These are phyloP conservation scores for Hydropsyche tenuis DNA, from an alignment of 1,140 invertebrate species.

Conservation along the genomic window DNA sequence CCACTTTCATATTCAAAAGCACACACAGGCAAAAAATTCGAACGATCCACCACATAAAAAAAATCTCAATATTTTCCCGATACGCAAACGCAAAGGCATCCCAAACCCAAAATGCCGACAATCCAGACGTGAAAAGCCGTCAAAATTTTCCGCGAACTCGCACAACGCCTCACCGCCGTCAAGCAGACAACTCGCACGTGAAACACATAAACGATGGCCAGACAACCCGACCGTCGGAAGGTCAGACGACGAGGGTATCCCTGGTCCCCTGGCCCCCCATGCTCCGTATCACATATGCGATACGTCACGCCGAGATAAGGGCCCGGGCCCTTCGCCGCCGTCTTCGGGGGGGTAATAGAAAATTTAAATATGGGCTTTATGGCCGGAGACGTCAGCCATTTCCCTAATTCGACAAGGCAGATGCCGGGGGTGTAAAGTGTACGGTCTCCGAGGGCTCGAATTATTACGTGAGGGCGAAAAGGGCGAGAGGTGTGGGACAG, in stretches of 20 bases:
- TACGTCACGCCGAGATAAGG: slow-evolving; percentile 37
- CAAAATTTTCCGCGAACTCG: background rate
- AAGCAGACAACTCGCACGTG: slow-evolving; percentile 1
- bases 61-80: too few species aligned
- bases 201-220: slow-evolving; percentile 29
- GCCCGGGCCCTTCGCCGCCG: slow-evolving; percentile 7
- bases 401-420: slow-evolving; percentile 37
- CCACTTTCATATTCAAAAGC: too few species aligned
- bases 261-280: background rate
- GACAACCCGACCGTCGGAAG: background rate
- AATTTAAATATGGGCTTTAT: slow-evolving; percentile 41
- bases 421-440: slow-evolving; percentile 32
- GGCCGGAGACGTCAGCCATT: slow-evolving; percentile 38
- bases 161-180: background rate
- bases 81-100: too few species aligned
- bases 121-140: background rate
- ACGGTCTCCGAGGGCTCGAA: slow-evolving; percentile 15
- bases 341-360: slow-evolving; percentile 38
- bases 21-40: too few species aligned
- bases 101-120: background rate
- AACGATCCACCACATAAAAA: too few species aligned
- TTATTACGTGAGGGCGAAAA: slow-evolving; percentile 17
- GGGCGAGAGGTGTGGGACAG: background rate
- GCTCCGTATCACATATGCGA: slow-evolving; percentile 24
- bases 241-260: background rate